A percentile compares a stretch with the other conserved stretches of the same genome.
Conservation (phyloP, 2,888 invertebrate species). For the Conops quadrifasciatus region DNA sequence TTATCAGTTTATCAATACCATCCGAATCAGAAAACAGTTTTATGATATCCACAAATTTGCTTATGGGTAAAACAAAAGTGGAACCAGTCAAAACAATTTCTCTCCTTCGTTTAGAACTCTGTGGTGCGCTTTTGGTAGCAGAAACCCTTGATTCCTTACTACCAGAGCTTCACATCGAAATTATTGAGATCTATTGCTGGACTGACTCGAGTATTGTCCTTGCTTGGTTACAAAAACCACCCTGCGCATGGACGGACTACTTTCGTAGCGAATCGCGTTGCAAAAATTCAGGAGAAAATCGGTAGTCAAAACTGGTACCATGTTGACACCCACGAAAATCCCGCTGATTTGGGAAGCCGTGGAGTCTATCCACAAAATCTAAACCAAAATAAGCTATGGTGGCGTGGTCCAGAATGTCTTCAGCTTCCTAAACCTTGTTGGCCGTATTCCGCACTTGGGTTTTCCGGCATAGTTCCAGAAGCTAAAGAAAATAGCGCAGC, state of each 20-base stretch:
- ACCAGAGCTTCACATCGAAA: not conserved
- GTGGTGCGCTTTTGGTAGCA: constrained; percentile 18
- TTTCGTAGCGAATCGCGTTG: constrained; percentile 26
- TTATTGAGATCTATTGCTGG: constrained; percentile 13
- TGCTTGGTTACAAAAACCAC: constrained; percentile 31
- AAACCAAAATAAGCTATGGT: constrained; percentile 16
- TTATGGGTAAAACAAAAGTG: constrained; percentile 32
- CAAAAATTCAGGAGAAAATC: constrained; percentile 15
- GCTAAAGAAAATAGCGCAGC: not conserved
- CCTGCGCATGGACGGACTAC: constrained; percentile 15
- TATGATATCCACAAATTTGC: not conserved
- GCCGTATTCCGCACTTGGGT: not conserved
- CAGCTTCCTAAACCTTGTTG: not conserved
- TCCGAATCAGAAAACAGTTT: constrained; percentile 20
- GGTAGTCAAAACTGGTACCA: constrained; percentile 18
- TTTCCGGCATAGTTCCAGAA: not conserved
- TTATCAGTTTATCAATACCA: constrained; percentile 13
- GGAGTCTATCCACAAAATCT: constrained; percentile 8
- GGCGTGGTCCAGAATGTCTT: constrained; percentile 28
- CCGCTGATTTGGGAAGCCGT: constrained; percentile 27
- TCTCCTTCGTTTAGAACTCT: constrained; percentile 22
- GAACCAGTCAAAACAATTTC: constrained; percentile 24
- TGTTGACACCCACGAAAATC: constrained; percentile 23
- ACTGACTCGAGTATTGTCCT: constrained; percentile 25
- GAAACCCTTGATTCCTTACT: constrained; percentile 7